These are phyloP conservation scores for Dryobates pubescens DNA, from an alignment of 2,797 vertebrate genomes.

Conservation along the genomic window DNA sequence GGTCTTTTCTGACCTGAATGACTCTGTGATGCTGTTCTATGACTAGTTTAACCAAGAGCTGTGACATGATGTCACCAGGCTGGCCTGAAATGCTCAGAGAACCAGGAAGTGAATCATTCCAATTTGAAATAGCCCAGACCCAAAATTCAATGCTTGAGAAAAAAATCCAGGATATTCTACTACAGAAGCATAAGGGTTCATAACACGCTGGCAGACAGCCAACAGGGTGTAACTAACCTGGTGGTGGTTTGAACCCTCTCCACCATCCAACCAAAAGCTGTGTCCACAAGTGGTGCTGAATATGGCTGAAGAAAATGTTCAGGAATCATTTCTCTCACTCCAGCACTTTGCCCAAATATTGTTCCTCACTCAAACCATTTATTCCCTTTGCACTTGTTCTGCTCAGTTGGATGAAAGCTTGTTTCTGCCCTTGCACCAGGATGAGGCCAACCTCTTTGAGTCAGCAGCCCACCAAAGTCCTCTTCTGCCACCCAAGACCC, in stretches of 20 bases:
- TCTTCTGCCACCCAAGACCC: not conserved
- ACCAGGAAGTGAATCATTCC: not conserved
- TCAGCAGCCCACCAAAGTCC: not conserved
- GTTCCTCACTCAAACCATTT: not conserved
- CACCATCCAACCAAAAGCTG: not conserved
- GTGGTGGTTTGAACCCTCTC: not conserved
- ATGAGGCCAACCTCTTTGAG: not conserved
- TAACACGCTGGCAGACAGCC: not conserved
- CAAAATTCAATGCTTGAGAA: not conserved
- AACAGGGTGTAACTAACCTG: not conserved
- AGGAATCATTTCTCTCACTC: not conserved
- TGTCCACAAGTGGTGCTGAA: not conserved
- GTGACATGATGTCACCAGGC: not conserved
- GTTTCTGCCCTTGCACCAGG: not conserved
- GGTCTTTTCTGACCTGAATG: no score
- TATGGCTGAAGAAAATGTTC: not conserved
- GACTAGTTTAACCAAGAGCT: not conserved
- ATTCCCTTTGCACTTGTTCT: not conserved
- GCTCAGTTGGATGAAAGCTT: not conserved
- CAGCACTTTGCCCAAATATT: not conserved
- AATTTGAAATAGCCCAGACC: not conserved
- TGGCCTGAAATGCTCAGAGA: not conserved
- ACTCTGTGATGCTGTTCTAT: no score
- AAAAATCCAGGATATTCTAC: not conserved
- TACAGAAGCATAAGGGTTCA: not conserved